These are phyloP conservation scores for Paelopatides confundens DNA, from an alignment of 53 echinoderm and acorn worm species.

Conservation along the genomic window DNA sequence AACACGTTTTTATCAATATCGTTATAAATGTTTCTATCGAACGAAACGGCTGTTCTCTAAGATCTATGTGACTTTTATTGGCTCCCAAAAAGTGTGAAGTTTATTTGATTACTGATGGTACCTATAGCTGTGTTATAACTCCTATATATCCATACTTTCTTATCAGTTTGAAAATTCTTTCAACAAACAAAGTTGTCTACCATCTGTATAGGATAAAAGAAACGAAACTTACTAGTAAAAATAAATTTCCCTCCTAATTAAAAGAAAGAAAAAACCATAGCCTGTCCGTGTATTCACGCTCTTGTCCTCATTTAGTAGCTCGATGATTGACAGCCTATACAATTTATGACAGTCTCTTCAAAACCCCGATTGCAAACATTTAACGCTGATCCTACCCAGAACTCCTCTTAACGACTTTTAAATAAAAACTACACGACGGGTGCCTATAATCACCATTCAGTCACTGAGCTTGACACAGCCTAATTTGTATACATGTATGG, in stretches of 20 bases:
- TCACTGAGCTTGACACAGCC: no score
- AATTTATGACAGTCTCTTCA: slow-evolving; percentile 33
- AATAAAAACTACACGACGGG: background rate
- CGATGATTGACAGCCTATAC: slow-evolving; percentile 20
- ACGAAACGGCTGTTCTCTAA: background rate
- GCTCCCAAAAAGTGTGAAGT: background rate
- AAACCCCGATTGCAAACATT: slow-evolving; percentile 34
- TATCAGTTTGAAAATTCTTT: slow-evolving; percentile 2
- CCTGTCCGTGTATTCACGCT: background rate
- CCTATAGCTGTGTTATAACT: no score
- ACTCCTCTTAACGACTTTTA: slow-evolving; percentile 20
- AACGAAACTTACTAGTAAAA: slow-evolving; percentile 23
- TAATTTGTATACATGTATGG: no score
- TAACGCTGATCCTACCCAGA: slow-evolving; percentile 29
- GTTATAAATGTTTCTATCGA: background rate
- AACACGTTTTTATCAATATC: no score
- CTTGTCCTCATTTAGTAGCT: slow-evolving; percentile 8
- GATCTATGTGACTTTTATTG: background rate
- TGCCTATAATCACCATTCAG: background rate
- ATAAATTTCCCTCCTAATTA: slow-evolving; percentile 31
- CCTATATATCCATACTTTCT: background rate
- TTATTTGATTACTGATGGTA: slow-evolving; percentile 1
- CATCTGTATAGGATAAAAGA: background rate
- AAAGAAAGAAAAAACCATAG: background rate
- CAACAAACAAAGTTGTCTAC: slow-evolving; percentile 30